Conservation (phyloP, 1,140 invertebrate genomes). For the Aradophagus sp. region DNA sequence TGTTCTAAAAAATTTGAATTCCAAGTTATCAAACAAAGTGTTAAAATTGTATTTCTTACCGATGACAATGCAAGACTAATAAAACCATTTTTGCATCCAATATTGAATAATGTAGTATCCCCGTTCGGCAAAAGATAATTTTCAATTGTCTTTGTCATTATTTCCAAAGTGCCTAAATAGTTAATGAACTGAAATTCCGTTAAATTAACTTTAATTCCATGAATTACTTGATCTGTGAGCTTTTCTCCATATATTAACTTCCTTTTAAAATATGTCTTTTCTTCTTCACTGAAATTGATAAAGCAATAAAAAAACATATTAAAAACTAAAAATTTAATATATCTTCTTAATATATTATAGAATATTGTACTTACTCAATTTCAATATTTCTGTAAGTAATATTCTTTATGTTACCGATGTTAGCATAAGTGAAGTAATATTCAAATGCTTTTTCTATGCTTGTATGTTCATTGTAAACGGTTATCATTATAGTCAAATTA, state of each 20-base stretch:
- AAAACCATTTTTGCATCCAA: slow-evolving; percentile 32
- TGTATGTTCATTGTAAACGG: slow-evolving; percentile 27
- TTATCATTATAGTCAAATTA: slow-evolving; percentile 17
- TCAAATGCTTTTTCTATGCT: slow-evolving; percentile 26
- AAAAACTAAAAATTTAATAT: slow-evolving; percentile 9
- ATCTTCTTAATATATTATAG: no score
- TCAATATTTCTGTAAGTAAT: slow-evolving; percentile 26
- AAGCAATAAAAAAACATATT: slow-evolving; percentile 1
- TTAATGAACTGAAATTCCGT: slow-evolving; percentile 10
- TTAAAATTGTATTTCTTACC: slow-evolving; percentile 11
- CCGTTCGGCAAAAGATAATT: slow-evolving; percentile 23
- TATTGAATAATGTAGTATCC: slow-evolving; percentile 16
- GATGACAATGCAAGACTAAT: slow-evolving; percentile 19
- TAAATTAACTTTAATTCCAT: slow-evolving; percentile 29
- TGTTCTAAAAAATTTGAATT: no score
- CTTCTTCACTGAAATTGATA: slow-evolving; percentile 12
- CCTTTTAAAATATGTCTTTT: slow-evolving; percentile 15
- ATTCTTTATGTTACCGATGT: slow-evolving; percentile 12
- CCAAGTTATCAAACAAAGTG: background rate
- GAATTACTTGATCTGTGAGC: slow-evolving; percentile 5
- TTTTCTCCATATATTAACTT: slow-evolving; percentile 21
- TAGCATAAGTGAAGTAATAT: slow-evolving; percentile 20
- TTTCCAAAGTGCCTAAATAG: slow-evolving; percentile 16
- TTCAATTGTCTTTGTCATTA: slow-evolving; percentile 22
- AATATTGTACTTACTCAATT: slow-evolving; percentile 12